A percentile compares a stretch with the other conserved stretches of the same genome.
Evolutionary conservation across 2,888 invertebrate genomes (phyloP).

Genomic region (Sipunculus nudus): DNA sequence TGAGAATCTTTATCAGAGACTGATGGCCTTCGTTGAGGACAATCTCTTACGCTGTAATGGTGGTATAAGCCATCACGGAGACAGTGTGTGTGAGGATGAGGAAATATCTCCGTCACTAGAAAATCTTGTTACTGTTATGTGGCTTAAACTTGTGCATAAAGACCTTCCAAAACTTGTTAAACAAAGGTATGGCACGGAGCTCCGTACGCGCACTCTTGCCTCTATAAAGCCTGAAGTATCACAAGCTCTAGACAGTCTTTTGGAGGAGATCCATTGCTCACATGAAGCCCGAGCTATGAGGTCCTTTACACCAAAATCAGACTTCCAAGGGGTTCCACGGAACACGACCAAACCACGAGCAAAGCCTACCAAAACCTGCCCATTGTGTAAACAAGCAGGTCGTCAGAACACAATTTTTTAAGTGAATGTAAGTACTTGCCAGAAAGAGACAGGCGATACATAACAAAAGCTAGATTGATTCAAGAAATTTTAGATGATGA

Average conservation of each 20-base stretch:
- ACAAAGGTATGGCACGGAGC: slow-evolving; percentile 40
- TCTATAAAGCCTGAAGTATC: slow-evolving; percentile 41
- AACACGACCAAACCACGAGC: neutral
- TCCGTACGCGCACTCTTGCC: slow-evolving; percentile 35
- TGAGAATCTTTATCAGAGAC: slow-evolving; percentile 35
- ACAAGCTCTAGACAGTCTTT: slow-evolving; percentile 32
- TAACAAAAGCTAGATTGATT: slow-evolving; percentile 20
- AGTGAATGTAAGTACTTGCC: slow-evolving; percentile 36
- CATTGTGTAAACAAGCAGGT: slow-evolving; percentile 36
- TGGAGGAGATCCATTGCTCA: slow-evolving; percentile 31
- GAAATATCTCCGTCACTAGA: slow-evolving; percentile 34
- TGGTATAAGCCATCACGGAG: slow-evolving; percentile 21
- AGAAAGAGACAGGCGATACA: slow-evolving; percentile 28
- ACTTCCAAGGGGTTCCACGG: too few species aligned
- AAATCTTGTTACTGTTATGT: slow-evolving; percentile 35
- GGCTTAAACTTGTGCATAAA: slow-evolving; percentile 27
- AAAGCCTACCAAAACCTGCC: slow-evolving; percentile 11
- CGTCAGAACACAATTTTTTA: slow-evolving; percentile 30
- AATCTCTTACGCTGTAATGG: slow-evolving; percentile 26
- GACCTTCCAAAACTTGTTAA: slow-evolving; percentile 34
- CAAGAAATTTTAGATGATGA: slow-evolving; percentile 3
- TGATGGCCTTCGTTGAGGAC: slow-evolving; percentile 34
- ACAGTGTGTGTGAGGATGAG: slow-evolving; percentile 14
- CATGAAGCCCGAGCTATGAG: slow-evolving; percentile 25
- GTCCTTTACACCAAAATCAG: slow-evolving; percentile 10